Percentiles rank a stretch among this genome's conserved stretches.
Evolutionary conservation across 2,113 vertebrate genomes (phyloP).

Genomic region (Rhinopithecus roxellana): DNA sequence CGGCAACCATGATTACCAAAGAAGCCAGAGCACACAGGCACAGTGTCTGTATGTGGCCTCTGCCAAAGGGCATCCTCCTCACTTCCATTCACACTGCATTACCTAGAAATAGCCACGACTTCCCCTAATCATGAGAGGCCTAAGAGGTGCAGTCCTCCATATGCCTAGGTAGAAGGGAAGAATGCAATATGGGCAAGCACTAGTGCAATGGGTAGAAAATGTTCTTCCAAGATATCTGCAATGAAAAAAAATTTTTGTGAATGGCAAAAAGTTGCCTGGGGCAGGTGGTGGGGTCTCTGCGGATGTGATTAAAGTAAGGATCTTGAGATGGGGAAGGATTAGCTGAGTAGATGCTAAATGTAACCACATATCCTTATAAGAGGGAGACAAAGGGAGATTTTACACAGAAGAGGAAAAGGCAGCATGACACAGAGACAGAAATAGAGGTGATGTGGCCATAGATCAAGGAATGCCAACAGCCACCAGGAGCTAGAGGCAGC

Average conservation of each 20-base stretch:
- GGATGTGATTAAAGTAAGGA: background rate
- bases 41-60: background rate
- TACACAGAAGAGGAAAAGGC: background rate
- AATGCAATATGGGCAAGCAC: background rate
- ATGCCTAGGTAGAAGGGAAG: background rate
- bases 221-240: background rate
- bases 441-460: background rate
- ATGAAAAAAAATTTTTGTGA: too few species aligned
- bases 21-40: background rate
- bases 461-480: background rate
- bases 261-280: too few species aligned
- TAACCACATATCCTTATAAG: background rate
- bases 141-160: background rate
- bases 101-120: background rate
- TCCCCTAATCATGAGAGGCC: background rate
- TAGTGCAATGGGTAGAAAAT: background rate
- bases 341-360: background rate
- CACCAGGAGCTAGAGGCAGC: too few species aligned
- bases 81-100: background rate
- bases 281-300: too few species aligned
- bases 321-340: background rate
- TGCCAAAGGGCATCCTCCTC: background rate
- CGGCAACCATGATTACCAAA: background rate
- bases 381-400: background rate
- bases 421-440: background rate